Evolutionary conservation across 2,888 invertebrate genomes (phyloP).

Genomic region (Mythimna vitellina): DNA sequence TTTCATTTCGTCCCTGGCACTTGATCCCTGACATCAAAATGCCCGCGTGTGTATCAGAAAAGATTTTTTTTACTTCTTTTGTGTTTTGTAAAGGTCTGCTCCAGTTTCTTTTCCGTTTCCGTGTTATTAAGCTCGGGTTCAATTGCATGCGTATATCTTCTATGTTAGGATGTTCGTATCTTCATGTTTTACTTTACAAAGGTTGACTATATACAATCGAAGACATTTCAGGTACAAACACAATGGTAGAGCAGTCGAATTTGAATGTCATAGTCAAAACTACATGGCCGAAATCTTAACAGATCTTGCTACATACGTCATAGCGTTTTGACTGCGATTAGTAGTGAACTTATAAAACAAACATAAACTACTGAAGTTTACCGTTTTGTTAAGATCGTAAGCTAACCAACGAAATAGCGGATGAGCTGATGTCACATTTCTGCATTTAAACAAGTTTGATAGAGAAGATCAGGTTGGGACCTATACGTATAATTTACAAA

Average conservation of each 20-base stretch:
- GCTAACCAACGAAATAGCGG: constrained; percentile 27
- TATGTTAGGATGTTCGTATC: background rate
- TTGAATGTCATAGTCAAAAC: background rate
- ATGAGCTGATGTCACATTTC: constrained; percentile 12
- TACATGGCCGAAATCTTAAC: constrained; percentile 4
- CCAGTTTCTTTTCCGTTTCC: constrained; percentile 35
- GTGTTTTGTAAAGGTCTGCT: constrained; percentile 25
- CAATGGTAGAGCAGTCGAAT: background rate
- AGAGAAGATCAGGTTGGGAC: background rate
- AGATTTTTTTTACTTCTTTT: constrained; percentile 36
- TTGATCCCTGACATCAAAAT: constrained; percentile 61
- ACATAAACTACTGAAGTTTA: constrained; percentile 48
- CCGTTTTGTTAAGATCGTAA: constrained; percentile 30
- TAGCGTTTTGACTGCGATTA: constrained; percentile 30
- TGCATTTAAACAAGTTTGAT: constrained; percentile 1
- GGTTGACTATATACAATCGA: background rate
- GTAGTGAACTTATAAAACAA: constrained; percentile 49
- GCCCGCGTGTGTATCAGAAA: constrained; percentile 44
- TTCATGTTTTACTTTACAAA: constrained; percentile 9
- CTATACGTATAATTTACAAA: background rate
- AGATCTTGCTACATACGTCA: constrained; percentile 10
- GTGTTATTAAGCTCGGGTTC: constrained; percentile 19
- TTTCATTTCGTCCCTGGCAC: constrained; percentile 62
- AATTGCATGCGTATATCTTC: constrained; percentile 18
- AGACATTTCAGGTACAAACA: background rate